Evolutionary conservation across 2,888 invertebrate genomes (phyloP).

Genomic region (Cecidostiba fungosa): DNA sequence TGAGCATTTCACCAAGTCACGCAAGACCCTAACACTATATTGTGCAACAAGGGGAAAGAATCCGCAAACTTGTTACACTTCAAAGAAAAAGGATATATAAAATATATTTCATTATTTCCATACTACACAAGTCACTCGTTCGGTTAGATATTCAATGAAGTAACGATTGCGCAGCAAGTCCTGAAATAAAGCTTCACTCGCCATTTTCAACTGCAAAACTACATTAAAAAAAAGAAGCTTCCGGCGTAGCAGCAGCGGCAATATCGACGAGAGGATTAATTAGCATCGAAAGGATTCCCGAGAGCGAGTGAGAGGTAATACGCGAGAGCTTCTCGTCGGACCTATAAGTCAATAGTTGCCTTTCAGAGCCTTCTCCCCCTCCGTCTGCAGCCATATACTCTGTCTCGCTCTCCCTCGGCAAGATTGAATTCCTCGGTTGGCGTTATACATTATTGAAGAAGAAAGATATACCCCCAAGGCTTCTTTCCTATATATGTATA

Average conservation of each 20-base stretch:
- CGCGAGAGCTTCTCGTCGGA: slow-evolving; percentile 22
- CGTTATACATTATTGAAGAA: slow-evolving; percentile 59
- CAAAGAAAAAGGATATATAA: too few relatives aligned
- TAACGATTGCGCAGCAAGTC: too few relatives aligned
- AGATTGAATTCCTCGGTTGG: slow-evolving; percentile 66
- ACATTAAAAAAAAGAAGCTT: background rate
- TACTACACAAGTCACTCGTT: too few relatives aligned
- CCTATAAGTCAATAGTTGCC: slow-evolving; percentile 56
- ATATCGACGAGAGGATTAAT: slow-evolving; percentile 58
- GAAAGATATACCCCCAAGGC: slow-evolving; percentile 49
- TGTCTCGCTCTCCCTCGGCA: slow-evolving; percentile 16
- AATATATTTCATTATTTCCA: too few relatives aligned
- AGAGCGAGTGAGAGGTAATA: slow-evolving; percentile 22
- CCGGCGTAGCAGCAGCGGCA: background rate
- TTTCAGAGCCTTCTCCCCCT: slow-evolving; percentile 25
- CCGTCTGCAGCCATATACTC: background rate
- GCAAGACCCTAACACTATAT: too few relatives aligned
- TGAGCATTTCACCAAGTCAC: too few relatives aligned
- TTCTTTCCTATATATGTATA: background rate
- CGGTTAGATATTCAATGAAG: too few relatives aligned
- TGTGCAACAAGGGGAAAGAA: too few relatives aligned
- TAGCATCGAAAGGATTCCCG: slow-evolving; percentile 55
- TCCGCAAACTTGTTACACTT: too few relatives aligned
- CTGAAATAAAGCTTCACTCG: background rate
- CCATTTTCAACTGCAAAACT: background rate